These are phyloP conservation scores for Drosophila repleta DNA, from an alignment of 1,140 invertebrate genomes.

Conservation along the genomic window DNA sequence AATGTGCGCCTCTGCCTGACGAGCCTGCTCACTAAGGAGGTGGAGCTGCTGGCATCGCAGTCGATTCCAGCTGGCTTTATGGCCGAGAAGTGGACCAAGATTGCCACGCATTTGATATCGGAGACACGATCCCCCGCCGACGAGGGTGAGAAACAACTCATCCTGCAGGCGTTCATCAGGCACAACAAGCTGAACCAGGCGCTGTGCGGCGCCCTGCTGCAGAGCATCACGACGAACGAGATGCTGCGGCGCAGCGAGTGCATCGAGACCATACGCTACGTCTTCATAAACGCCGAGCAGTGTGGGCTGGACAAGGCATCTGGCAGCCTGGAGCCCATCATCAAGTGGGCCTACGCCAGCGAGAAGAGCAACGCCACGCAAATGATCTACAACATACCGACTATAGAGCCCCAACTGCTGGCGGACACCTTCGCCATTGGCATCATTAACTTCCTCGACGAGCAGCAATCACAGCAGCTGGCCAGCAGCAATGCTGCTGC, in stretches of 20 bases:
- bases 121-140: conserved; percentile 50
- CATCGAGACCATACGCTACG: conserved; percentile 60
- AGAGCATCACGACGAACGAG: conserved; percentile 61
- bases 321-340: conserved; percentile 47
- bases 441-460: conserved; percentile 78
- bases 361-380: conserved; percentile 56
- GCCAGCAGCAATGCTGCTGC: neutral
- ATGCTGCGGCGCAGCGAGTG: conserved; percentile 70
- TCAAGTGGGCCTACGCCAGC: conserved; percentile 63
- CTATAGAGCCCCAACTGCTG: conserved; percentile 56
- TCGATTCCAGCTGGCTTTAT: conserved; percentile 31
- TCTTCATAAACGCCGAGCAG: conserved; percentile 55
- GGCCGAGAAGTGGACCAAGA: conserved; percentile 48
- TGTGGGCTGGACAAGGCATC: conserved; percentile 65
- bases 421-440: conserved; percentile 73
- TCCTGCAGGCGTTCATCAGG: conserved; percentile 56
- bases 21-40: conserved; percentile 46
- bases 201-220: conserved; percentile 48
- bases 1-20: conserved; percentile 55
- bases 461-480: conserved; percentile 41
- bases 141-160: conserved; percentile 63
- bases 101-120: conserved; percentile 58
- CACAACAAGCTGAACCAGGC: conserved; percentile 49
- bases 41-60: conserved; percentile 13
- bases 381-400: conserved; percentile 67